Conservation (phyloP, 2,113 vertebrate species). For the Speoplatyrhinus poulsoni region DNA sequence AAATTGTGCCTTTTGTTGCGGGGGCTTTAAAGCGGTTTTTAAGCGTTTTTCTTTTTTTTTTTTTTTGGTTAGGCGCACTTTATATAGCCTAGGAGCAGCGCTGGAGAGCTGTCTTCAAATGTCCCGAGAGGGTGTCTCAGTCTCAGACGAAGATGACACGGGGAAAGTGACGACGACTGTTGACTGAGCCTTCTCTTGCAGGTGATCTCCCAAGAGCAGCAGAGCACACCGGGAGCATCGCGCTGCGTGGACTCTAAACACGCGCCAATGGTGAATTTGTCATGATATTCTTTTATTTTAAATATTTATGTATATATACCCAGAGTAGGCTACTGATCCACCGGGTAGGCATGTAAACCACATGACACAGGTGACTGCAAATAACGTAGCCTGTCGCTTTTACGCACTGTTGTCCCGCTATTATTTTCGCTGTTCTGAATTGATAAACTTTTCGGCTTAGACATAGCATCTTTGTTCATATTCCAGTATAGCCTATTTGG, state of each 20-base stretch:
- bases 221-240: conserved; percentile 81
- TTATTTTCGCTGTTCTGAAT: too few species aligned
- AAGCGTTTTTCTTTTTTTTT: conserved; percentile 64
- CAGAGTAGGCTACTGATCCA: too few species aligned
- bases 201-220: conserved; percentile 87
- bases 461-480: too few species aligned
- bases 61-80: conserved; percentile 85
- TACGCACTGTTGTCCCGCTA: too few species aligned
- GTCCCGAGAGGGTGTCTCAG: conserved; percentile 47
- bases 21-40: conserved; percentile 86
- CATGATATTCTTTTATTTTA: conserved; percentile 11
- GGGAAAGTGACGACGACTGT: conserved; percentile 66
- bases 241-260: conserved; percentile 83
- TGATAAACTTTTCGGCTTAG: too few species aligned
- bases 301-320: too few species aligned
- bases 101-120: conserved; percentile 63
- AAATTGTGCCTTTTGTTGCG: conserved; percentile 87
- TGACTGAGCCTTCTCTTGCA: conserved; percentile 75
- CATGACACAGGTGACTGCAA: neutral
- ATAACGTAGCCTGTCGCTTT: neutral
- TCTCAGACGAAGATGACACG: conserved; percentile 48
- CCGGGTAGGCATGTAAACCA: neutral
- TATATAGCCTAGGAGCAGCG: conserved; percentile 76
- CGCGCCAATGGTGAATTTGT: conserved; percentile 86
- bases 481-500: too few species aligned